Conservation (phyloP, 2,797 vertebrate genomes). For the Hybognathus amarus region DNA sequence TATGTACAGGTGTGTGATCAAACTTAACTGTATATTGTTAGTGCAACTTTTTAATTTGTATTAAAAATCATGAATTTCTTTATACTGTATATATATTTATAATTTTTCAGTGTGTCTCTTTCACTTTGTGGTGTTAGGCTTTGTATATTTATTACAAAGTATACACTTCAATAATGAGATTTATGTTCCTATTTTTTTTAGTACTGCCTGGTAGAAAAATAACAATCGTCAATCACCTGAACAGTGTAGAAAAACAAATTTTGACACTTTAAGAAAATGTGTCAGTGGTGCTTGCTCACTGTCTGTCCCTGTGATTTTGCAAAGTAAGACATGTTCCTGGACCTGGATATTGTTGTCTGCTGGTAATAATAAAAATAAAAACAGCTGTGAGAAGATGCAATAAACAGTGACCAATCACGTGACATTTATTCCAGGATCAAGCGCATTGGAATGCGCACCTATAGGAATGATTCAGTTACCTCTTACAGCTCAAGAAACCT, state of each 20-base stretch:
- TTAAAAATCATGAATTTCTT: conserved; percentile 31
- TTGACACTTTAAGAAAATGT: background rate
- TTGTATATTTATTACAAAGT: background rate
- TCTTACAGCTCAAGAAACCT: background rate
- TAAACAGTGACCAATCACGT: no score
- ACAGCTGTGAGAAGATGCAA: no score
- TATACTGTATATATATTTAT: background rate
- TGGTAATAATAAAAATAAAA: background rate
- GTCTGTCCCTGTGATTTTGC: background rate
- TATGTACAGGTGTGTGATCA: background rate
- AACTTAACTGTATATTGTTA: conserved; percentile 12
- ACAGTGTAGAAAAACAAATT: background rate
- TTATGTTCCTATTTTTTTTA: background rate
- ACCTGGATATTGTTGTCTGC: background rate
- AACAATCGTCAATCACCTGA: background rate
- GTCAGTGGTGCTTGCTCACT: no score
- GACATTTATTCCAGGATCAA: background rate
- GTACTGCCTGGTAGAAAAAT: background rate
- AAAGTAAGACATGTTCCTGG: no score
- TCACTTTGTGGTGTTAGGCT: background rate
- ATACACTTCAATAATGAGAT: background rate
- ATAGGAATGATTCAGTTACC: background rate
- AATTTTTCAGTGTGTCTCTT: background rate
- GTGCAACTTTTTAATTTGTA: conserved; percentile 10
- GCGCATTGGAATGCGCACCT: background rate